Evolutionary conservation across 2,888 invertebrate species (phyloP).

Genomic region (Dichetophora obliterata): DNA sequence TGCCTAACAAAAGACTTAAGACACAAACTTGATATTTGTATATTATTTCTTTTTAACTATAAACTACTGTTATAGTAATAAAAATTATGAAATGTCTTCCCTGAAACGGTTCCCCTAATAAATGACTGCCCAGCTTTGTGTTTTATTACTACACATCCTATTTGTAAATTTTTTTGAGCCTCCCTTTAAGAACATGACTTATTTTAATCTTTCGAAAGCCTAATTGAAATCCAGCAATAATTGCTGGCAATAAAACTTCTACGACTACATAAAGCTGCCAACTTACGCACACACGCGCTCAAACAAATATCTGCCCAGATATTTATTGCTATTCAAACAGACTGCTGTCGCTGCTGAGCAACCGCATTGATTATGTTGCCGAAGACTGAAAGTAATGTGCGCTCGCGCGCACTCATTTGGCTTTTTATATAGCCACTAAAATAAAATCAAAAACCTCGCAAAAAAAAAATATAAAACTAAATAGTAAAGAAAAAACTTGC

Average conservation of each 20-base stretch:
- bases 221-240: constrained; percentile 26
- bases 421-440: constrained; percentile 12
- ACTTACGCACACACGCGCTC: constrained; percentile 22
- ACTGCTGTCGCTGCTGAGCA: constrained; percentile 3
- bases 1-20: background rate
- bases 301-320: background rate
- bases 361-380: constrained; percentile 31
- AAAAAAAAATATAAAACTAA: background rate
- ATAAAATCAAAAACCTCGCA: background rate
- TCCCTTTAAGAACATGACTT: background rate
- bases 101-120: no score
- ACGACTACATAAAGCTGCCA: constrained; percentile 28
- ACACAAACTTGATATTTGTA: background rate
- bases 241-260: constrained; percentile 28
- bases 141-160: background rate
- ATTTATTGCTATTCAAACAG: constrained; percentile 24
- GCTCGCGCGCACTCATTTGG: background rate
- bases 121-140: no score
- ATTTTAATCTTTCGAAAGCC: background rate
- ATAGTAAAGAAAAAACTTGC: background rate
- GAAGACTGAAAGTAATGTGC: constrained; percentile 11
- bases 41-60: no score
- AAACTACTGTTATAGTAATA: no score
- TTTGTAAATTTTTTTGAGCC: background rate
- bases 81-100: no score